Percentiles rank a stretch among this genome's conserved stretches.
Evolutionary conservation across 2,797 vertebrate species (phyloP).

Genomic region (Cyprinodon diabolis): DNA sequence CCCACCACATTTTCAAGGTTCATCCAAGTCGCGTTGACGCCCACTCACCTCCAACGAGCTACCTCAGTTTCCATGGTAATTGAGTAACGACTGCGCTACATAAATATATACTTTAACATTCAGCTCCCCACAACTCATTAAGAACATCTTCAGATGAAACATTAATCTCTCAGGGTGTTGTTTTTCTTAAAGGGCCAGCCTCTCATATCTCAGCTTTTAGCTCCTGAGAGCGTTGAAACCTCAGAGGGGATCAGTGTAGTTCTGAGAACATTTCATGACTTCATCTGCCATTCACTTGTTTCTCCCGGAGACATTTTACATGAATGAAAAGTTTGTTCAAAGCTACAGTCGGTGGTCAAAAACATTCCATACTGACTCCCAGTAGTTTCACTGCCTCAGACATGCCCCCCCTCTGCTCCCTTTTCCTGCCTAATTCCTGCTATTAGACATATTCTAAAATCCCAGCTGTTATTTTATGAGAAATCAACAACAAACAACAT

Average conservation of each 20-base stretch:
- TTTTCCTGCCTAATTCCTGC: background rate
- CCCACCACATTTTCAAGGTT: slow-evolving; percentile 74
- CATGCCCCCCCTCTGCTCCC: background rate
- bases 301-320: background rate
- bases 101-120: slow-evolving; percentile 72
- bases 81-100: slow-evolving; percentile 66
- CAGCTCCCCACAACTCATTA: slow-evolving; percentile 68
- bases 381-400: background rate
- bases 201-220: background rate
- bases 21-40: slow-evolving; percentile 72
- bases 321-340: background rate
- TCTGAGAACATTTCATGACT: background rate
- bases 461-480: slow-evolving; percentile 1
- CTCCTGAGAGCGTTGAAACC: slow-evolving; percentile 9
- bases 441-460: background rate
- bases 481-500: slow-evolving; percentile 8
- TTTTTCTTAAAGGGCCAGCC: slow-evolving; percentile 44
- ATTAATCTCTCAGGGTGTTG: slow-evolving; percentile 35
- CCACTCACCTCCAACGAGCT: slow-evolving; percentile 74
- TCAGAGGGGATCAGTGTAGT: slow-evolving; percentile 7
- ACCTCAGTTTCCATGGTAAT: slow-evolving; percentile 79
- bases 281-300: background rate
- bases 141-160: slow-evolving; percentile 57
- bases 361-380: background rate
- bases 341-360: background rate